Conservation (phyloP, 2,113 vertebrate species). For the Pluvianellus socialis region DNA sequence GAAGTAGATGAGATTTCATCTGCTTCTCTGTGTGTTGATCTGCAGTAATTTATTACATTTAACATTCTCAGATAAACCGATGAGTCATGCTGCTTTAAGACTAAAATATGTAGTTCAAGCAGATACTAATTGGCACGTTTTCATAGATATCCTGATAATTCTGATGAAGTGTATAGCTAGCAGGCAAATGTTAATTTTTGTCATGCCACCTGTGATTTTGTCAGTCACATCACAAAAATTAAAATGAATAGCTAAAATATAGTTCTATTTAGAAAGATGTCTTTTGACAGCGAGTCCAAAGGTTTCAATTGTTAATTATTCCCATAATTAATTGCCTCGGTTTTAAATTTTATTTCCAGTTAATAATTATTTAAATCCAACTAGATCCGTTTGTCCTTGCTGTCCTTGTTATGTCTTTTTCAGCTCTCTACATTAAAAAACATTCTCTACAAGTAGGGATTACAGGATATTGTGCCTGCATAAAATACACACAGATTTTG, state of each 20-base stretch:
- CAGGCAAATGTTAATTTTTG: not conserved
- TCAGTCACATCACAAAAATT: not conserved
- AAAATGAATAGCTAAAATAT: not conserved
- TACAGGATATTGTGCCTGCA: not conserved
- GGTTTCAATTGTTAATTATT: not conserved
- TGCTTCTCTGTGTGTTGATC: not conserved
- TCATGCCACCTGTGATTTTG: not conserved
- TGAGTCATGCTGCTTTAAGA: not conserved
- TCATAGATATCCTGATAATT: not conserved
- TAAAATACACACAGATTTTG: not conserved
- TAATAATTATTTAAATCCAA: not conserved
- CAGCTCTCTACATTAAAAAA: not conserved
- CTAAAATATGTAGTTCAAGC: not conserved
- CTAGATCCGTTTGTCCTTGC: not conserved
- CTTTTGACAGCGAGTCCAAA: not conserved
- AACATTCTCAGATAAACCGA: not conserved
- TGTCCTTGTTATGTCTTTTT: not conserved
- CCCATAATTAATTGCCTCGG: not conserved
- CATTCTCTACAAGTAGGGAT: not conserved
- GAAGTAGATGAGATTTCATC: not conserved
- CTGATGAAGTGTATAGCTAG: not conserved
- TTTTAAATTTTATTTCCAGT: constrained; percentile 12
- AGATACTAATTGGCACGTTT: not conserved
- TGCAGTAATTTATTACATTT: not conserved
- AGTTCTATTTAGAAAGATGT: not conserved